Conservation (phyloP, 1,140 invertebrate species). For the Zaprionus inermis region DNA sequence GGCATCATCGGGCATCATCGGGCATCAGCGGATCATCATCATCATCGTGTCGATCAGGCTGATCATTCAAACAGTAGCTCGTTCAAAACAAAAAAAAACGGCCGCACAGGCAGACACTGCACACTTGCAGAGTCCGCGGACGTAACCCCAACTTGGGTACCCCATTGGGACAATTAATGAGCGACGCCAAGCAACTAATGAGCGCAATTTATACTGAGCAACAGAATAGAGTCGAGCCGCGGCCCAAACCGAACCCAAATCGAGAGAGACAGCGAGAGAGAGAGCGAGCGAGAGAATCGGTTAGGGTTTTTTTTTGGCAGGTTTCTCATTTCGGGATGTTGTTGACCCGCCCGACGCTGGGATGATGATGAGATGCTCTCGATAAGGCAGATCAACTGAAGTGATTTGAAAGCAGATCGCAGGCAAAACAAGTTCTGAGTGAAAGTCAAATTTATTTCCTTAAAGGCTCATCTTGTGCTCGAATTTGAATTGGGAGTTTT, state of each 20-base stretch:
- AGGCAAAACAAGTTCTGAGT: neutral
- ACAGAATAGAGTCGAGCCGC: neutral
- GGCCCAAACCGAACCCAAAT: neutral
- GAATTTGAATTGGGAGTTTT: neutral
- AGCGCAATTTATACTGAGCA: constrained; percentile 51
- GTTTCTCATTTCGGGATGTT: constrained; percentile 14
- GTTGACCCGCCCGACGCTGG: constrained; percentile 25
- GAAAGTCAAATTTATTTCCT: constrained; percentile 2
- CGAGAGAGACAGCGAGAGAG: neutral
- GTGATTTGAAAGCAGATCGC: neutral
- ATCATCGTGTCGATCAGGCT: neutral
- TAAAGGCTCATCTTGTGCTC: neutral
- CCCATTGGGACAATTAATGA: constrained; percentile 61
- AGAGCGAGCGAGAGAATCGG: too few relatives aligned
- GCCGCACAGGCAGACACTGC: constrained; percentile 29
- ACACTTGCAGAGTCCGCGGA: neutral
- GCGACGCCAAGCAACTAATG: constrained; percentile 56
- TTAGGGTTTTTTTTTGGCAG: neutral
- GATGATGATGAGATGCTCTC: neutral
- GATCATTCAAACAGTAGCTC: constrained; percentile 35
- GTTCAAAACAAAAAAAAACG: neutral
- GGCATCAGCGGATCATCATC: constrained; percentile 8
- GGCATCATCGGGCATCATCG: neutral
- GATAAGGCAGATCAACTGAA: constrained; percentile 13
- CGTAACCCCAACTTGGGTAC: constrained; percentile 35